Percentiles rank a stretch among this genome's conserved stretches.
These are phyloP conservation scores for Rhodeus uyekii DNA, from an alignment of 2,797 vertebrate species.

Conservation along the genomic window DNA sequence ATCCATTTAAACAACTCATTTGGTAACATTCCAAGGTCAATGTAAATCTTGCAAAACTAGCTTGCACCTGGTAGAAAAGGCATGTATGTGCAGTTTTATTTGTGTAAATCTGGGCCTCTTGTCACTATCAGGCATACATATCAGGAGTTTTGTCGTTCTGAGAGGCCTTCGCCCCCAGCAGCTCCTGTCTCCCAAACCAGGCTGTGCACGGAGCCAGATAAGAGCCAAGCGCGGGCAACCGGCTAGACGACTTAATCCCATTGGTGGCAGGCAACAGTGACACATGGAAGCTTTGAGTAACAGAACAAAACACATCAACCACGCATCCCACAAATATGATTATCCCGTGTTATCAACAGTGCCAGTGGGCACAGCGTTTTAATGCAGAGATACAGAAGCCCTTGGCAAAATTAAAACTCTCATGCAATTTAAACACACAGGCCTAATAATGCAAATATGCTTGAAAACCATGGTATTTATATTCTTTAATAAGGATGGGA, in stretches of 20 bases:
- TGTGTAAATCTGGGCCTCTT: neutral
- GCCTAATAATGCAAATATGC: neutral
- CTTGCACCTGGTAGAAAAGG: neutral
- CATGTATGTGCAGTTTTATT: neutral
- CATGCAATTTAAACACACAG: neutral
- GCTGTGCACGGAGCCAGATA: conserved; percentile 51
- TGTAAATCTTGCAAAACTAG: neutral
- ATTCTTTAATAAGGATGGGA: neutral
- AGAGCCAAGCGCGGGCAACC: conserved; percentile 26
- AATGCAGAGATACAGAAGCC: neutral
- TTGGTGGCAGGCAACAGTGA: conserved; percentile 33
- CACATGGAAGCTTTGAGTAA: conserved; percentile 10
- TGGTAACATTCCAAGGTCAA: conserved; percentile 2
- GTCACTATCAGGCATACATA: conserved; percentile 46
- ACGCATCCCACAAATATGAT: conserved; percentile 16
- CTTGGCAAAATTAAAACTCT: neutral
- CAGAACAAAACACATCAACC: conserved; percentile 29
- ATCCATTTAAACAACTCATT: neutral
- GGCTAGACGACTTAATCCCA: conserved; percentile 59
- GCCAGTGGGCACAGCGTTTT: conserved; percentile 11
- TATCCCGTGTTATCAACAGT: conserved; percentile 1
- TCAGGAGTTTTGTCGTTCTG: conserved; percentile 48
- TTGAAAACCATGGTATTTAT: neutral
- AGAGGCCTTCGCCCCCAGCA: conserved; percentile 24
- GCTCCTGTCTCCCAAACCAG: conserved; percentile 17